These are phyloP conservation scores for Otolemur garnettii DNA, from an alignment of 2,113 vertebrate genomes.

Conservation along the genomic window DNA sequence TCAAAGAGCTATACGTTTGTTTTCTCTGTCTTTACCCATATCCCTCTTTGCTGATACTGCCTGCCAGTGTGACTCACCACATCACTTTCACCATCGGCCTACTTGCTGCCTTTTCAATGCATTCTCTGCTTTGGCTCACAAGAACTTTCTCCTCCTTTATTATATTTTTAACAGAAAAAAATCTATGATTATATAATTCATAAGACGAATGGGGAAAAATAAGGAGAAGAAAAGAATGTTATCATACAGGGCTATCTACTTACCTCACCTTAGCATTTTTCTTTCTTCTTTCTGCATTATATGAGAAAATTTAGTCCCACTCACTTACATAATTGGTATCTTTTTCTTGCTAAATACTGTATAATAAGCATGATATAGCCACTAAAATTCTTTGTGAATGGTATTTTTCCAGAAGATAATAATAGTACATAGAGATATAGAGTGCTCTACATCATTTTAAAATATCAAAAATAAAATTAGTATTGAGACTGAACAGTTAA, in stretches of 20 bases:
- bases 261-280: background rate
- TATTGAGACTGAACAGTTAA: background rate
- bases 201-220: background rate
- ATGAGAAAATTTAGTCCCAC: background rate
- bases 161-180: background rate
- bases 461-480: constrained; percentile 27
- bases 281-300: background rate
- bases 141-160: background rate
- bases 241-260: background rate
- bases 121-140: background rate
- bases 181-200: background rate
- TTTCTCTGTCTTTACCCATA: background rate
- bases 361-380: background rate
- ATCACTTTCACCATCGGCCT: background rate
- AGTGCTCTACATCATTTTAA: background rate
- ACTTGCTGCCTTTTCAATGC: background rate
- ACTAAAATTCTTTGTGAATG: background rate
- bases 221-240: background rate
- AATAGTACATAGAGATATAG: background rate
- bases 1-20: background rate
- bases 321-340: background rate
- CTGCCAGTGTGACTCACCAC: background rate
- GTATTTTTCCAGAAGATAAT: background rate
- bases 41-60: rapidly evolving
- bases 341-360: background rate